A percentile compares a stretch with the other conserved stretches of the same genome.
Conservation (phyloP, 2,888 invertebrate genomes). For the Aphidius colemani region DNA sequence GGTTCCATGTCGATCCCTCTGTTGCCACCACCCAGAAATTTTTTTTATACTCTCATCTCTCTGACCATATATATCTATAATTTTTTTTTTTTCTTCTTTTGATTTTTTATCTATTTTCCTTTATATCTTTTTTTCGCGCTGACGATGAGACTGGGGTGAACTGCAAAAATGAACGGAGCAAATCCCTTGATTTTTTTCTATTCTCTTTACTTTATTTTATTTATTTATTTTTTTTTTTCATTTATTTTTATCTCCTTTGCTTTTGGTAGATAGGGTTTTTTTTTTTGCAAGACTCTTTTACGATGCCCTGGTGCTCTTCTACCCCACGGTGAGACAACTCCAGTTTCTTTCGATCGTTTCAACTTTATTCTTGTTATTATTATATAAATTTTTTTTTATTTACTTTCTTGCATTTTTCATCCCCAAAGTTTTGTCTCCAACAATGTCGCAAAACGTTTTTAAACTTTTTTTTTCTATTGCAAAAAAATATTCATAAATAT, state of each 20-base stretch:
- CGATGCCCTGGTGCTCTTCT: not conserved
- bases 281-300: conserved; percentile 10
- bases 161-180: conserved; percentile 21
- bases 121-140: conserved; percentile 10
- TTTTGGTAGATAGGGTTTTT: not conserved
- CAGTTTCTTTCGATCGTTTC: not conserved
- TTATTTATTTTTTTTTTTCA: conserved; percentile 11
- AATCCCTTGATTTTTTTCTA: conserved; percentile 4
- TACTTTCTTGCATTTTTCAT: no score
- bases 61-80: not conserved
- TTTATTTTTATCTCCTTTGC: not conserved
- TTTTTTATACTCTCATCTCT: conserved; percentile 1
- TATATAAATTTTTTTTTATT: no score
- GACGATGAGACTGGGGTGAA: conserved; percentile 7
- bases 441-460: conserved; percentile 16
- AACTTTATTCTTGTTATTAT: no score
- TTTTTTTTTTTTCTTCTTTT: not conserved
- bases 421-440: not conserved
- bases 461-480: conserved; percentile 9
- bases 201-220: conserved; percentile 1
- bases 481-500: no score
- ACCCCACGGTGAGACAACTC: conserved; percentile 1
- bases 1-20: conserved; percentile 27
- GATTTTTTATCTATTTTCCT: conserved; percentile 24
- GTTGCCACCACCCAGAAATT: conserved; percentile 10